A percentile compares a stretch with the other conserved stretches of the same genome.
phyloP scores from a whole-genome alignment of 2,888 invertebrate species.

The Tachystola acroxantha region DNA sequence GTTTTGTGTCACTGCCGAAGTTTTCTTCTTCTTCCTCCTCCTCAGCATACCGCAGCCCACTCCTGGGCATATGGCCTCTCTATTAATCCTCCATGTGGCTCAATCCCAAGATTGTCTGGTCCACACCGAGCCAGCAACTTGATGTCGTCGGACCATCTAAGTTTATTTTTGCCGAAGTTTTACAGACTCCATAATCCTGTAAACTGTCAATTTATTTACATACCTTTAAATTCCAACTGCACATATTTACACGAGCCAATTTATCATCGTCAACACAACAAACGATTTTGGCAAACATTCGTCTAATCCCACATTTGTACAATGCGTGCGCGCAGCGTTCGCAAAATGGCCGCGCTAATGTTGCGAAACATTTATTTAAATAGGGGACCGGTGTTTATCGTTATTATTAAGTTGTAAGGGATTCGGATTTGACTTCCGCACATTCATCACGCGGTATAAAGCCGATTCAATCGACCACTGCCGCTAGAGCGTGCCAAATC shows the following conservation, averaged over 20 bases:
- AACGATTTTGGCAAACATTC: slow-evolving; percentile 59
- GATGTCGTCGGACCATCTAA: too few relatives aligned
- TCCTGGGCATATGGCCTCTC: too few relatives aligned
- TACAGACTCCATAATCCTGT: too few relatives aligned
- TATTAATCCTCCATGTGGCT: too few relatives aligned
- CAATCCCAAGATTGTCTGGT: too few relatives aligned
- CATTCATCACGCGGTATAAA: slow-evolving; percentile 58
- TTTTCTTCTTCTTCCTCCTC: too few relatives aligned
- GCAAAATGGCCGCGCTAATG: slow-evolving; percentile 60
- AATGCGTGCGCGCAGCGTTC: slow-evolving; percentile 55
- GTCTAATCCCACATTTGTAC: slow-evolving; percentile 50
- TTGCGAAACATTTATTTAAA: slow-evolving; percentile 66
- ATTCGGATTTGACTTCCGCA: slow-evolving; percentile 62
- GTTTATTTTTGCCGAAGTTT: too few relatives aligned
- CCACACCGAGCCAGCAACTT: too few relatives aligned
- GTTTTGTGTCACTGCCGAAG: too few relatives aligned
- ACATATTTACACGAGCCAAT: slow-evolving; percentile 35
- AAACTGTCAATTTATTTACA: slow-evolving; percentile 2
- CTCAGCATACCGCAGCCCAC: too few relatives aligned
- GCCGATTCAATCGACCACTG: slow-evolving; percentile 33
- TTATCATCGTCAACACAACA: slow-evolving; percentile 53
- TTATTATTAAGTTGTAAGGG: slow-evolving; percentile 71
- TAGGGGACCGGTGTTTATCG: slow-evolving; percentile 66
- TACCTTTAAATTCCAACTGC: slow-evolving; percentile 22
- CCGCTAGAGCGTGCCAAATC: slow-evolving; percentile 56